A percentile compares a stretch with the other conserved stretches of the same genome.
Evolutionary conservation across 2,113 vertebrate genomes (phyloP).

Genomic region (Atractosteus spatula): DNA sequence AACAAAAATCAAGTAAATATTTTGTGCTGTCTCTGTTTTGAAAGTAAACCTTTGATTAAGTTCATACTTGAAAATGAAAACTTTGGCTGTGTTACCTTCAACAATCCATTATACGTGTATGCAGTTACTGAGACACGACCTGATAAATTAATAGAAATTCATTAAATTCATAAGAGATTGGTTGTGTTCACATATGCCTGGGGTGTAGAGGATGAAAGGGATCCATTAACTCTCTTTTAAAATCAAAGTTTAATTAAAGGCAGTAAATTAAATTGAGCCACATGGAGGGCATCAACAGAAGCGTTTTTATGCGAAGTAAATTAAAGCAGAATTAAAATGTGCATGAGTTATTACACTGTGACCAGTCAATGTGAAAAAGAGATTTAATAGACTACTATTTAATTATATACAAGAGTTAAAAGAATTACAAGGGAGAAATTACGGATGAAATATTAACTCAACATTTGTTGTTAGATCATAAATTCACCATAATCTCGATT

Average conservation of each 20-base stretch:
- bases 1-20: too few species aligned
- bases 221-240: neutral
- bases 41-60: neutral
- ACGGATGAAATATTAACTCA: neutral
- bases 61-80: neutral
- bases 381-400: too few species aligned
- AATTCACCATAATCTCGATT: neutral
- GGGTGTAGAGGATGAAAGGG: neutral
- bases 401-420: too few species aligned
- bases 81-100: neutral
- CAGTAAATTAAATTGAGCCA: constrained; percentile 1
- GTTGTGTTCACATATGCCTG: too few species aligned
- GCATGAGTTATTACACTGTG: too few species aligned
- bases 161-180: neutral
- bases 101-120: neutral
- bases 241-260: neutral
- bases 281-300: neutral
- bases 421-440: neutral
- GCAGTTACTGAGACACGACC: neutral
- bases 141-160: neutral
- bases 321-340: too few species aligned
- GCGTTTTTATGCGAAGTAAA: too few species aligned
- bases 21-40: too few species aligned
- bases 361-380: too few species aligned
- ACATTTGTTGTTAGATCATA: neutral